phyloP scores from a whole-genome alignment of 1,140 invertebrate genomes.

The Leptoteleia sp. region DNA sequence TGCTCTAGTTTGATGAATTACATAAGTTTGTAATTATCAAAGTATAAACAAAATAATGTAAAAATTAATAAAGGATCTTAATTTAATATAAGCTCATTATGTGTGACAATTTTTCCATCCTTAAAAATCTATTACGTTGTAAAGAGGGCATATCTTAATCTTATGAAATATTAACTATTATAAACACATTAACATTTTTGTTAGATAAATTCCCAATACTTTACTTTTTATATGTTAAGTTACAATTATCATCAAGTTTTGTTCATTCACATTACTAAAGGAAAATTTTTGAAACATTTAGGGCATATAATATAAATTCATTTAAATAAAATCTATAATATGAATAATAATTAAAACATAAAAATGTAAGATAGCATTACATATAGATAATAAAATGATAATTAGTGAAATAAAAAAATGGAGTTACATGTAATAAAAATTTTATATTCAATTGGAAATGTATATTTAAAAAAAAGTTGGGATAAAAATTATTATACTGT shows the following conservation, averaged over 20 bases:
- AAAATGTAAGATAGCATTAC: too few species aligned
- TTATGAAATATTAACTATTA: slow-evolving; percentile 57
- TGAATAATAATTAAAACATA: too few species aligned
- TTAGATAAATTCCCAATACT: slow-evolving; percentile 19
- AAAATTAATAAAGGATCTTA: slow-evolving; percentile 43
- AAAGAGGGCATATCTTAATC: slow-evolving; percentile 36
- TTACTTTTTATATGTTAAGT: slow-evolving; percentile 20
- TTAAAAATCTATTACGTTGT: slow-evolving; percentile 62
- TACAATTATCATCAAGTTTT: slow-evolving; percentile 23
- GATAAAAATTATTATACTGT: too few species aligned
- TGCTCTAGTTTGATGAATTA: slow-evolving; percentile 30
- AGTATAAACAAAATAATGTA: slow-evolving; percentile 36
- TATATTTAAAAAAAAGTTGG: too few species aligned
- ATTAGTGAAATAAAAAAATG: too few species aligned
- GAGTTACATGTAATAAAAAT: too few species aligned
- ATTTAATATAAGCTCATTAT: slow-evolving; percentile 52
- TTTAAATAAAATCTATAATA: too few species aligned
- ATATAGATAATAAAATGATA: too few species aligned
- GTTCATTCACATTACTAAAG: too few species aligned
- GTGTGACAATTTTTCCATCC: slow-evolving; percentile 57
- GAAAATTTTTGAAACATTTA: too few species aligned
- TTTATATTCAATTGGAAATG: too few species aligned
- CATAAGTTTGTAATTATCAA: slow-evolving; percentile 30
- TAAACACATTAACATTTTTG: slow-evolving; percentile 52
- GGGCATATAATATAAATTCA: too few species aligned